Evolutionary conservation across 64 coral and sea anemone species (phyloP).

Genomic region (Pocillopora verrucosa): DNA sequence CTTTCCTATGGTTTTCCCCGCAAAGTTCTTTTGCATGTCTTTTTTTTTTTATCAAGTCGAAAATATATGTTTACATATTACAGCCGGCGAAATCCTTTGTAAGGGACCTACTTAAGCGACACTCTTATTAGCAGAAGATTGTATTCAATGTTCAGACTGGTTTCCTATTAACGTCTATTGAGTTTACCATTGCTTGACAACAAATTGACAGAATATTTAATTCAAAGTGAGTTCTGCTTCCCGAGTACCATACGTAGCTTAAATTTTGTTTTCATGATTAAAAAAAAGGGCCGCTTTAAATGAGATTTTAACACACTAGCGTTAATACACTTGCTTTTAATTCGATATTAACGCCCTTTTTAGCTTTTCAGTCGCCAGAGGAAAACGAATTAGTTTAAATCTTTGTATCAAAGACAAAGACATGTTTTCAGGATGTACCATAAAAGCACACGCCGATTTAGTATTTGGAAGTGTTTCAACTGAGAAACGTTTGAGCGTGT

Average conservation of each 20-base stretch:
- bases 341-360: neutral
- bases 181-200: slow-evolving; percentile 20
- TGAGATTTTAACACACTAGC: neutral
- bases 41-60: slow-evolving; percentile 14
- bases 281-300: neutral
- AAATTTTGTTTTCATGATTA: neutral
- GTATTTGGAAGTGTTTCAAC: neutral
- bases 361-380: neutral
- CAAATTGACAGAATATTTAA: slow-evolving; percentile 14
- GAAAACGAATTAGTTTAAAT: neutral
- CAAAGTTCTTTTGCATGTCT: neutral
- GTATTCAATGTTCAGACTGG: neutral
- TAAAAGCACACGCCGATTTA: neutral
- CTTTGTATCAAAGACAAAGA: neutral
- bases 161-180: neutral
- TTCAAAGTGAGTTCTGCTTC: neutral
- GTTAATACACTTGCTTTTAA: neutral
- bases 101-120: neutral
- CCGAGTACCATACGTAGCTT: neutral
- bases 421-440: neutral
- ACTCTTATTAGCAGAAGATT: neutral
- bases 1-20: neutral
- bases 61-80: neutral
- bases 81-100: neutral
- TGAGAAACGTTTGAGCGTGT: neutral